A percentile compares a stretch with the other conserved stretches of the same genome.
Evolutionary conservation across 2,888 invertebrate genomes (phyloP).

Genomic region (Rhagonycha fulva): DNA sequence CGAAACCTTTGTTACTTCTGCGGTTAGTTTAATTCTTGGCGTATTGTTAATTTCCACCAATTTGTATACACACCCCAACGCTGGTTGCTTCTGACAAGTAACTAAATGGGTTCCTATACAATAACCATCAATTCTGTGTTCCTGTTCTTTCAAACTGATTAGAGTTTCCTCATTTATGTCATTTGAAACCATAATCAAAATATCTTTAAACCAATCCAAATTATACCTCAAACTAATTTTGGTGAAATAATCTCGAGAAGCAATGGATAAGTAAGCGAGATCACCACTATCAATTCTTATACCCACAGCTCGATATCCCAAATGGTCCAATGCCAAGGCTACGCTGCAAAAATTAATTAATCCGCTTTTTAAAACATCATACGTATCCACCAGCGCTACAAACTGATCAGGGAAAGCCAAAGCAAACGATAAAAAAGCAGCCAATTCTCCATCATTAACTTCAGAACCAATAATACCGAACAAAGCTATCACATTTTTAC

Average conservation of each 20-base stretch:
- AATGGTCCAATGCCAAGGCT: slow-evolving; percentile 84
- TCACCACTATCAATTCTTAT: slow-evolving; percentile 97
- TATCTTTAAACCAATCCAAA: slow-evolving; percentile 80
- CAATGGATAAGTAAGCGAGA: slow-evolving; percentile 89
- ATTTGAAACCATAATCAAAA: slow-evolving; percentile 96
- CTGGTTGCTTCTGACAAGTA: slow-evolving; percentile 97
- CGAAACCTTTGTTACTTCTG: slow-evolving; percentile 96
- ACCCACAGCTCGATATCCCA: slow-evolving; percentile 88
- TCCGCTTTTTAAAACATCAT: slow-evolving; percentile 97
- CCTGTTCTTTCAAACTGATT: slow-evolving; percentile 93
- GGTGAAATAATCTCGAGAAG: slow-evolving; percentile 80
- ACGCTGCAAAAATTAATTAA: slow-evolving; percentile 95
- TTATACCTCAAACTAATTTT: slow-evolving; percentile 74
- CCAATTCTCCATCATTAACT: slow-evolving; percentile 91
- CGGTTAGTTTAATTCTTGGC: slow-evolving; percentile 93
- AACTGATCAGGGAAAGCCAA: slow-evolving; percentile 93
- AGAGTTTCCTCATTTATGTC: slow-evolving; percentile 99
- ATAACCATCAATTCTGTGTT: slow-evolving; percentile 92
- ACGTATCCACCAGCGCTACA: slow-evolving; percentile 96
- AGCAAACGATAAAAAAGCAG: slow-evolving; percentile 91
- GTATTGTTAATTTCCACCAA: slow-evolving; percentile 89
- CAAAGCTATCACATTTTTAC: slow-evolving; percentile 67
- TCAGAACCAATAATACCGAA: slow-evolving; percentile 76
- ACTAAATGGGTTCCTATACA: slow-evolving; percentile 98
- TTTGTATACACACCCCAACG: slow-evolving; percentile 96